A percentile compares a stretch with the other conserved stretches of the same genome.
Evolutionary conservation across 2,797 vertebrate species (phyloP).

Genomic region (Brachyalestes nurse): DNA sequence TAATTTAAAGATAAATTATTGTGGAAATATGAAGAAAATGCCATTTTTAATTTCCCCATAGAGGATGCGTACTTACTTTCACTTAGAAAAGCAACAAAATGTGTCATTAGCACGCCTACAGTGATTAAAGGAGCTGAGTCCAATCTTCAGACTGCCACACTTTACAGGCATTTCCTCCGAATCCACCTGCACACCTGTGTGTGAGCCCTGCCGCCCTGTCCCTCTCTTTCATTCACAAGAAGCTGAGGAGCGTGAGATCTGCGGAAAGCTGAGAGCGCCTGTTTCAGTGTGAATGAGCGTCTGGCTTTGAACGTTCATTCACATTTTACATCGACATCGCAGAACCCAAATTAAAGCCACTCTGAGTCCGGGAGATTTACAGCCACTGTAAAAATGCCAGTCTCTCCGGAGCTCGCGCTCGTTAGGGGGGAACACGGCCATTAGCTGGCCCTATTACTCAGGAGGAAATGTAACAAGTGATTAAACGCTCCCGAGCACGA

Average conservation of each 20-base stretch:
- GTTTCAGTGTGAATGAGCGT: constrained; percentile 27
- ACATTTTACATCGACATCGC: constrained; percentile 32
- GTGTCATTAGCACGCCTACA: no score
- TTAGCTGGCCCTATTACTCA: constrained; percentile 39
- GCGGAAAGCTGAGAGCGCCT: not conserved
- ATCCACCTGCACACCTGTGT: not conserved
- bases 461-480: constrained; percentile 46
- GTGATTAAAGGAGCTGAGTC: no score
- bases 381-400: constrained; percentile 48
- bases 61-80: no score
- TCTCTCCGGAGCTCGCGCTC: constrained; percentile 35
- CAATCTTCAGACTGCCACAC: no score
- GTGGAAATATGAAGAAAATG: no score
- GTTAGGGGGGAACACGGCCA: constrained; percentile 35
- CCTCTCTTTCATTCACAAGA: constrained; percentile 33
- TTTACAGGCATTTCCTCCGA: no score
- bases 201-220: not conserved
- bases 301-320: constrained; percentile 34
- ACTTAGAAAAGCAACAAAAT: no score
- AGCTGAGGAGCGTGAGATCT: not conserved
- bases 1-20: no score
- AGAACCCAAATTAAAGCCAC: constrained; percentile 40
- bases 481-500: constrained; percentile 41
- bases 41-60: no score
- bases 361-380: constrained; percentile 28